A percentile compares a stretch with the other conserved stretches of the same genome.
Conservation (phyloP, 2,797 vertebrate genomes). For the Pipistrellus pipistrellus region DNA sequence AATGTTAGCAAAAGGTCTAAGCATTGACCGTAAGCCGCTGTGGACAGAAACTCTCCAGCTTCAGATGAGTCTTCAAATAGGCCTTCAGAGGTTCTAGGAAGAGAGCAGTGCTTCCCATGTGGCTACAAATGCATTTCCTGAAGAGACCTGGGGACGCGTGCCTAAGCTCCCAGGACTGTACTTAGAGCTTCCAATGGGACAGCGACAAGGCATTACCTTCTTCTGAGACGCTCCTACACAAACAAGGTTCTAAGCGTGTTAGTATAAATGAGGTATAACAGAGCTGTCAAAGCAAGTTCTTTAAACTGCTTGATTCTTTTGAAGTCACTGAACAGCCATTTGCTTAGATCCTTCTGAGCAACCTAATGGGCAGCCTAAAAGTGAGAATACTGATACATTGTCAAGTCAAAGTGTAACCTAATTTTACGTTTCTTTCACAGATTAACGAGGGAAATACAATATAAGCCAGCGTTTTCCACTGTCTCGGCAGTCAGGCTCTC, state of each 20-base stretch:
- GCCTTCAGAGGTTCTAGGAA: not conserved
- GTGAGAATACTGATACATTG: constrained; percentile 62
- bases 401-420: constrained; percentile 67
- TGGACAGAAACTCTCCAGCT: not conserved
- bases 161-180: not conserved
- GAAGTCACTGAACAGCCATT: constrained; percentile 73
- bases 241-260: constrained; percentile 61
- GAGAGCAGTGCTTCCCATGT: not conserved
- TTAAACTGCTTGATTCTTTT: constrained; percentile 65
- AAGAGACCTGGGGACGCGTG: not conserved
- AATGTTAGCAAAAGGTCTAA: constrained; percentile 52
- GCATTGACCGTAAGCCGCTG: not conserved
- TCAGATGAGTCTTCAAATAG: not conserved
- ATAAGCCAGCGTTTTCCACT: not conserved
- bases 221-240: constrained; percentile 45
- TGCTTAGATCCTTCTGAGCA: constrained; percentile 65
- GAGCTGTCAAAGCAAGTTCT: constrained; percentile 76
- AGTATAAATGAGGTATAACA: constrained; percentile 68
- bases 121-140: not conserved
- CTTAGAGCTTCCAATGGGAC: not conserved
- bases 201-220: not conserved
- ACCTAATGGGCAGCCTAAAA: not conserved
- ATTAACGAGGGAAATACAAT: constrained; percentile 27
- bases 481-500: not conserved
- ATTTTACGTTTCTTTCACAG: constrained; percentile 67